phyloP scores from a whole-genome alignment of 1,140 invertebrate species.

The Drosophila nigrodunni region DNA sequence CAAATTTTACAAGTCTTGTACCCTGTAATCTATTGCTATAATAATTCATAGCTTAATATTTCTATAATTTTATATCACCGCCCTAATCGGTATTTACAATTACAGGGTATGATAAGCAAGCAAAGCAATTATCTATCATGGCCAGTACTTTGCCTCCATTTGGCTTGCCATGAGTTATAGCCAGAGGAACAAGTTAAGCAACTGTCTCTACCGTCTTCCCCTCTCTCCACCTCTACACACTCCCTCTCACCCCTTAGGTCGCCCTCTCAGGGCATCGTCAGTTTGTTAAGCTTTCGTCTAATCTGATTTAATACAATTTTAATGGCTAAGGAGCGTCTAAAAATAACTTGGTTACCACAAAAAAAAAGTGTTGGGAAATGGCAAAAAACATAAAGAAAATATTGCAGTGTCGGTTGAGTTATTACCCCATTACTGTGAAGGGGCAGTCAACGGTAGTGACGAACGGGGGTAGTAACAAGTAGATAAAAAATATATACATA shows the following conservation, averaged over 20 bases:
- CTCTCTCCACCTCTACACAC: not conserved
- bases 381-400: slow-evolving; percentile 1
- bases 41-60: not conserved
- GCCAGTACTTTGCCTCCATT: slow-evolving; percentile 13
- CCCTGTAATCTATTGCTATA: no score
- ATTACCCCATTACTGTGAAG: not conserved
- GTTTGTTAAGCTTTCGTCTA: slow-evolving; percentile 37
- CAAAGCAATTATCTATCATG: slow-evolving; percentile 19
- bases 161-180: slow-evolving; percentile 2
- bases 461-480: no score
- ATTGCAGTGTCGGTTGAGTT: not conserved
- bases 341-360: slow-evolving; percentile 28
- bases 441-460: not conserved
- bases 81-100: not conserved
- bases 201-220: slow-evolving; percentile 1
- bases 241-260: not conserved
- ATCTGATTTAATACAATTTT: slow-evolving; percentile 45
- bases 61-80: not conserved
- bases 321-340: slow-evolving; percentile 18
- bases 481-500: no score
- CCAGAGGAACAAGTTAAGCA: slow-evolving; percentile 27
- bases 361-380: slow-evolving; percentile 8
- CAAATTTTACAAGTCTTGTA: no score
- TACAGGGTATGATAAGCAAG: slow-evolving; percentile 23
- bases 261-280: slow-evolving; percentile 2